Evolutionary conservation across 2,797 vertebrate genomes (phyloP).

Genomic region (Moxostoma hubbsi): DNA sequence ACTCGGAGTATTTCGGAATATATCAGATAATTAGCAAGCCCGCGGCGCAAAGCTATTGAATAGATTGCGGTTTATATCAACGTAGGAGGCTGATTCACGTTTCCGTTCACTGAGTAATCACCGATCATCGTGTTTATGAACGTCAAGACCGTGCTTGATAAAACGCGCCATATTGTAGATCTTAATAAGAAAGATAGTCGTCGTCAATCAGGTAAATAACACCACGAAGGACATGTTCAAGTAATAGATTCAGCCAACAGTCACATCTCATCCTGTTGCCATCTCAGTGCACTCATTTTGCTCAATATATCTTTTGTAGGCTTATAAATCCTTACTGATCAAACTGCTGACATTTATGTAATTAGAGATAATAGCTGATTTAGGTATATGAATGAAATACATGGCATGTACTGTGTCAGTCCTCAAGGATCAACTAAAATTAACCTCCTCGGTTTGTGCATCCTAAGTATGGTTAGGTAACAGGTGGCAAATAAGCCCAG

Average conservation of each 20-base stretch:
- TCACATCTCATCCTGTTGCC: not conserved
- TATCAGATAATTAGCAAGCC: not conserved
- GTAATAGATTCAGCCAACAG: not conserved
- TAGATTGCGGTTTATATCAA: not conserved
- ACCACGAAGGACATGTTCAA: not conserved
- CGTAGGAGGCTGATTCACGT: constrained; percentile 7
- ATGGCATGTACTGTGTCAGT: constrained; percentile 6
- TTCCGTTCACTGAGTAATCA: constrained; percentile 1
- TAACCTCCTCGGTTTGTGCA: constrained; percentile 55
- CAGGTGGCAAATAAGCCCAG: constrained; percentile 62
- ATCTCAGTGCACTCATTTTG: not conserved
- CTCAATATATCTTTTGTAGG: not conserved
- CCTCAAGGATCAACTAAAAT: constrained; percentile 48
- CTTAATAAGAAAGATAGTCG: not conserved
- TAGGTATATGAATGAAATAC: constrained; percentile 44
- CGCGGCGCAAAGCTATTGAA: not conserved
- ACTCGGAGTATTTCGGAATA: not conserved
- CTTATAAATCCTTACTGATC: not conserved
- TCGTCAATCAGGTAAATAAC: not conserved
- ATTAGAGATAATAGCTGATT: not conserved
- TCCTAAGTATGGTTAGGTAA: constrained; percentile 65
- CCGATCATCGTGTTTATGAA: not conserved
- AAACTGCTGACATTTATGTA: not conserved
- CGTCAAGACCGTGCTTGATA: not conserved
- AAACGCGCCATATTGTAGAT: constrained; percentile 25